Conservation (phyloP, 1,140 invertebrate species). For the Drosophila pectinifera region DNA sequence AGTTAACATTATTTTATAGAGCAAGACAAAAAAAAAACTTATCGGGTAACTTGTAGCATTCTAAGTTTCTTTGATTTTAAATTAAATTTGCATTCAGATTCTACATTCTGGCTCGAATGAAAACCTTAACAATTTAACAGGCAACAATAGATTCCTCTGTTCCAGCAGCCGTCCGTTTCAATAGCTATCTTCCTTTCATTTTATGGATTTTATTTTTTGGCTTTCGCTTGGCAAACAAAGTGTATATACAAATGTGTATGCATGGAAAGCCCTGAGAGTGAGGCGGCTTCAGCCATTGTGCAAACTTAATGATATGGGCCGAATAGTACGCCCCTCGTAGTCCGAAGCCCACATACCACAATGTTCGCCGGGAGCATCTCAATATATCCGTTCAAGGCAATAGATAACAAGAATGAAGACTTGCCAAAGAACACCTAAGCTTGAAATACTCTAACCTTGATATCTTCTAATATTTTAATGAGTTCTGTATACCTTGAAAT, state of each 20-base stretch:
- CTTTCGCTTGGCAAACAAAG: slow-evolving; percentile 42
- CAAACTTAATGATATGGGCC: slow-evolving; percentile 71
- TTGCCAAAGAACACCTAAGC: neutral
- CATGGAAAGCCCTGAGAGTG: slow-evolving; percentile 10
- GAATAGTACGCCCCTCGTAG: slow-evolving; percentile 28
- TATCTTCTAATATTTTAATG: neutral
- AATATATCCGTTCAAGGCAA: slow-evolving; percentile 56
- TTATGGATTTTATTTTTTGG: slow-evolving; percentile 58
- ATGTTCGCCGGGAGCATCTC: slow-evolving; percentile 60
- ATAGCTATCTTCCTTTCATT: slow-evolving; percentile 44
- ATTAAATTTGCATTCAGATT: slow-evolving; percentile 5
- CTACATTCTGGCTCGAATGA: slow-evolving; percentile 35
- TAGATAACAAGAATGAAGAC: slow-evolving; percentile 47
- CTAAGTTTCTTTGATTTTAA: no score
- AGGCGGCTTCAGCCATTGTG: slow-evolving; percentile 43
- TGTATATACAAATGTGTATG: slow-evolving; percentile 19
- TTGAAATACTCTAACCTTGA: neutral
- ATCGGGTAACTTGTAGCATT: no score
- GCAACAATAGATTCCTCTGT: slow-evolving; percentile 53
- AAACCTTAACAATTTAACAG: slow-evolving; percentile 63
- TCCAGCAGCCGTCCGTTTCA: slow-evolving; percentile 7
- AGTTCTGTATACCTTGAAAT: neutral
- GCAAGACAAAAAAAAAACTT: no score
- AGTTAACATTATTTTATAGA: neutral
- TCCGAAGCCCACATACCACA: slow-evolving; percentile 50